Evolutionary conservation across 2,113 vertebrate genomes (phyloP).

Genomic region (Alethe diademata): DNA sequence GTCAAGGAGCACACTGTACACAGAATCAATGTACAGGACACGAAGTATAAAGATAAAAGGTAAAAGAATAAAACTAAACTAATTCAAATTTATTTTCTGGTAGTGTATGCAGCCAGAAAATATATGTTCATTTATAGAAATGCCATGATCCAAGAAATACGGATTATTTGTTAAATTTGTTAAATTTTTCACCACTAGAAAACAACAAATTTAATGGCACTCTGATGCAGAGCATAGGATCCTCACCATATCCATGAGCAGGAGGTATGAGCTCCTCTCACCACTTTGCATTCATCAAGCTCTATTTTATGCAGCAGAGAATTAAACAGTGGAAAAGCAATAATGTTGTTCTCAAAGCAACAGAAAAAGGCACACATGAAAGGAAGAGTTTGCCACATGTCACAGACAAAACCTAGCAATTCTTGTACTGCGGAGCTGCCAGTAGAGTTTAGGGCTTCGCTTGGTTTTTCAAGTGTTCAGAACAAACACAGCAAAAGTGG

Average conservation of each 20-base stretch:
- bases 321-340: not conserved
- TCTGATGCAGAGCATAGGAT: not conserved
- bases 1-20: not conserved
- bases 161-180: not conserved
- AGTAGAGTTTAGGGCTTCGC: not conserved
- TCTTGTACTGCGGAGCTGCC: accelerated
- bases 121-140: not conserved
- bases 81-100: not conserved
- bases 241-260: not conserved
- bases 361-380: accelerated
- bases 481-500: not conserved
- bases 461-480: not conserved
- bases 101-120: not conserved
- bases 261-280: not conserved
- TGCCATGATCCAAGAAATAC: not conserved
- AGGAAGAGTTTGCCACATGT: accelerated
- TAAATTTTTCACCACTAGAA: not conserved
- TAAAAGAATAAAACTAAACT: not conserved
- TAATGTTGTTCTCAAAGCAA: not conserved
- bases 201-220: not conserved
- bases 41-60: not conserved
- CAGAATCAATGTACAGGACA: not conserved
- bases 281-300: not conserved
- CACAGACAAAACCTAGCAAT: not conserved
- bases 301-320: not conserved